Evolutionary conservation across 2,797 vertebrate species (phyloP).

Genomic region (Garrulus glandarius): DNA sequence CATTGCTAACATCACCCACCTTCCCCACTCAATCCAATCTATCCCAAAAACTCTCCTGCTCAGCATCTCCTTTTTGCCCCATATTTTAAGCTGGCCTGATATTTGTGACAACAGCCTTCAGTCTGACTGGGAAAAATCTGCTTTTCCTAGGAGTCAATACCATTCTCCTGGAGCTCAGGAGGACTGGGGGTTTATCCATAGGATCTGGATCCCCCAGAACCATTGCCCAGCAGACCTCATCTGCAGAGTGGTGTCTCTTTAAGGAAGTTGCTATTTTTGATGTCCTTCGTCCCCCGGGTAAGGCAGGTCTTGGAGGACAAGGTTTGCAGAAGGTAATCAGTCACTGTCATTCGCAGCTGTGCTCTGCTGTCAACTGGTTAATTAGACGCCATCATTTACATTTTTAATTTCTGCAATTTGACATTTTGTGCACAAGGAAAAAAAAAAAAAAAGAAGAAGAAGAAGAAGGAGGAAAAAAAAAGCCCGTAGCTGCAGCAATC

Average conservation of each 20-base stretch:
- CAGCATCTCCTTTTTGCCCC: background rate
- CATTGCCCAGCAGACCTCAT: background rate
- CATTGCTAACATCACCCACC: background rate
- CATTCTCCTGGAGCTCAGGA: background rate
- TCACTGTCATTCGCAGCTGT: constrained; percentile 93
- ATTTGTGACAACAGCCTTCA: background rate
- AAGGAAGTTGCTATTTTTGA: constrained; percentile 25
- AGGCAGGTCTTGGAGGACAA: constrained; percentile 64
- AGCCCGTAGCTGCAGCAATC: constrained; percentile 55
- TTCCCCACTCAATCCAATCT: background rate
- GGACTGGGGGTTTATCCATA: background rate
- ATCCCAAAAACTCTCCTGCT: background rate
- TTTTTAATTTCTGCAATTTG: constrained; percentile 91
- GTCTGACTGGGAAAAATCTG: background rate
- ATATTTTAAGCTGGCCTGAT: background rate
- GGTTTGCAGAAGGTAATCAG: constrained; percentile 85
- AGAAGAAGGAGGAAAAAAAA: background rate
- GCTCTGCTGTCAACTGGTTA: constrained; percentile 89
- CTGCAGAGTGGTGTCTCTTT: constrained; percentile 29
- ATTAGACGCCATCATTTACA: constrained; percentile 94
- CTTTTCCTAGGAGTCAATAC: background rate
- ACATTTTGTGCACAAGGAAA: constrained; percentile 78
- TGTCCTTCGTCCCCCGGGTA: constrained; percentile 48
- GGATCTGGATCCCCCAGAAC: background rate
- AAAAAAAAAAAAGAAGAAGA: background rate